Evolutionary conservation across 2,797 vertebrate genomes (phyloP), one percentile per base, ranked within the genome.

Genomic region (Parauchenoglanis ngamensis): DNA sequence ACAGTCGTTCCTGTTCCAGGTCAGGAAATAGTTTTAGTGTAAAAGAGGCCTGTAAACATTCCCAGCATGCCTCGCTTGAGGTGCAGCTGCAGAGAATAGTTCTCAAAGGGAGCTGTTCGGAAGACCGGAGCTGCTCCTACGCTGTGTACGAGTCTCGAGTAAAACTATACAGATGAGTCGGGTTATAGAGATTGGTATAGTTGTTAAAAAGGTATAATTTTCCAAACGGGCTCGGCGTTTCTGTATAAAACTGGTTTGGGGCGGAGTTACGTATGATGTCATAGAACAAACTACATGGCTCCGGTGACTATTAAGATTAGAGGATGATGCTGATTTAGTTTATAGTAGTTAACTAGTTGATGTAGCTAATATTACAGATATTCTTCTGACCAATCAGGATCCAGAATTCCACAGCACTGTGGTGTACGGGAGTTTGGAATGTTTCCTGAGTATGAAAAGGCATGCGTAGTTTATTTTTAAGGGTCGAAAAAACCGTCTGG

Each of bases 11-110:
- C 61, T 54, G 80, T 84, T 67, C 79, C 54, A 84, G 57, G 63
- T 70, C 86, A 87, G 84, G 86, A 86, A 83, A 88, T 82, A 49
- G 40, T 87, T 83, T 84, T n/a, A 46, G 44, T 72, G 86, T 75
- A 73, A 86, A 89, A 84, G 78, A 65, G 28, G 65, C 65, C 84
- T 91, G 56, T 87, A 82, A 89, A 90, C 85, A 81, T 88, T 89
- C 82, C 77, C 85, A 83, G 78, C 84, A 40, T 88, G 76, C 63
- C 59, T 56, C 67, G 25, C 61, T 76, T 40, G 40, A 80, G 52
- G 63, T 76, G 31, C 73, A 63, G 52, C 73, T 28, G 31, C 21
- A 21, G 28, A 73, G 46, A 76, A 54, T 11, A 46, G 21, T n/a
- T 85, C 76, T 78, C 70, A 61, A 61, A 40, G 46, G 59, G 65